phyloP scores from a whole-genome alignment of 64 coral and sea anemone genomes.

The Porites australiensis region DNA sequence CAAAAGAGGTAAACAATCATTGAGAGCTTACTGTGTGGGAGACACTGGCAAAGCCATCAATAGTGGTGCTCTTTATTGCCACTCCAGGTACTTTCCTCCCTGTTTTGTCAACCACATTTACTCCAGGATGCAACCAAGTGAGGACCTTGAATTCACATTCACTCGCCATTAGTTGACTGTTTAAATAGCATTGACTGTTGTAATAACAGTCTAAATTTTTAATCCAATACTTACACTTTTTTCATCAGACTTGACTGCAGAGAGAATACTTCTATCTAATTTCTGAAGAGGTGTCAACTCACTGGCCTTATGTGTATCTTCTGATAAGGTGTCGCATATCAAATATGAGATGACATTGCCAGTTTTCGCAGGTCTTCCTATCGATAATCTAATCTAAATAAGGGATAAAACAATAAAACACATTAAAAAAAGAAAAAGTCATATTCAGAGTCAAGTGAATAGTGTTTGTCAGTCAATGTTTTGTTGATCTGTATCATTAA shows the following conservation, averaged over 20 bases:
- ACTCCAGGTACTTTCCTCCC: conserved; percentile 2
- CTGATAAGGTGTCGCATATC: not conserved
- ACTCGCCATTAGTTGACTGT: too few relatives aligned
- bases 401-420: not conserved
- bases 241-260: not conserved
- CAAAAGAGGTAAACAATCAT: not conserved
- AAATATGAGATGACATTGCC: not conserved
- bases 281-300: not conserved
- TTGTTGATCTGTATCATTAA: too few relatives aligned
- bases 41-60: not conserved
- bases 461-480: not conserved
- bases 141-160: conserved; percentile 24
- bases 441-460: too few relatives aligned
- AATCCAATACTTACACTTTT: not conserved
- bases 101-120: not conserved
- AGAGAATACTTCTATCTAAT: not conserved
- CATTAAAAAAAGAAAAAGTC: too few relatives aligned
- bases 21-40: conserved; percentile 1
- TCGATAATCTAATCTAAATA: not conserved
- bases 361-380: not conserved
- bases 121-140: not conserved
- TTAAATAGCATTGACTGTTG: too few relatives aligned
- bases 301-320: not conserved
- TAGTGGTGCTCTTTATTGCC: not conserved
- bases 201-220: too few relatives aligned